These are phyloP conservation scores for Xerus inauris DNA, from an alignment of 2,113 vertebrate species.

Conservation along the genomic window DNA sequence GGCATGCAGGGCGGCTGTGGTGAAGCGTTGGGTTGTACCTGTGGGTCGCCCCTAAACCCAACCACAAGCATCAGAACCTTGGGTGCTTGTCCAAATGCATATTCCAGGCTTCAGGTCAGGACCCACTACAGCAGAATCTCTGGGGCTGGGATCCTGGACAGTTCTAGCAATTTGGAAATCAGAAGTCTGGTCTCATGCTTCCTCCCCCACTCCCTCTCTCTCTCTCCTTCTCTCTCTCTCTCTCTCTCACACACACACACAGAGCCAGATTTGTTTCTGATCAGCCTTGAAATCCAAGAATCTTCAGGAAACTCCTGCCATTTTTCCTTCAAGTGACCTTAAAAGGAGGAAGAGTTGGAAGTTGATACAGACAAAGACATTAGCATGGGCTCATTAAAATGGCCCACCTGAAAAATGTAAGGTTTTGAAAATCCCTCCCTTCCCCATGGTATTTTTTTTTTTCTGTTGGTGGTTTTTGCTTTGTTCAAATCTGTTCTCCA, in stretches of 20 bases:
- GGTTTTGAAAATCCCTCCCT: not conserved
- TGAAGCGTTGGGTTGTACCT: not conserved
- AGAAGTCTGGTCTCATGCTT: not conserved
- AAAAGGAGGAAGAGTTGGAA: slow-evolving; percentile 9
- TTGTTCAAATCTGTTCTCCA: not conserved
- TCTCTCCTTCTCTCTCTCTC: no score
- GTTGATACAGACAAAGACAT: fast-evolving
- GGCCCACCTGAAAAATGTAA: not conserved
- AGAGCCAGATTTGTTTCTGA: not conserved
- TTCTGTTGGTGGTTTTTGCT: not conserved
- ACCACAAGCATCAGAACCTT: not conserved
- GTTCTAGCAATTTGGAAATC: not conserved
- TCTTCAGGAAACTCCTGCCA: not conserved
- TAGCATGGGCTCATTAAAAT: not conserved
- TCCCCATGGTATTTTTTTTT: not conserved
- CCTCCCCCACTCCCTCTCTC: no score
- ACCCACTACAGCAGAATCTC: not conserved
- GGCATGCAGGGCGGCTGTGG: not conserved
- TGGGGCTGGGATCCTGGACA: not conserved
- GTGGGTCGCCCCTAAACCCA: not conserved
- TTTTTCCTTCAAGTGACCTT: not conserved
- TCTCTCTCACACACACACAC: not conserved
- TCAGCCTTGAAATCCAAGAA: not conserved
- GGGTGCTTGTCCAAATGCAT: not conserved
- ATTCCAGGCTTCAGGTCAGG: not conserved